Evolutionary conservation across 1,140 invertebrate species (phyloP), one percentile per base, ranked within the genome.

Genomic region (Drosophila tani): DNA sequence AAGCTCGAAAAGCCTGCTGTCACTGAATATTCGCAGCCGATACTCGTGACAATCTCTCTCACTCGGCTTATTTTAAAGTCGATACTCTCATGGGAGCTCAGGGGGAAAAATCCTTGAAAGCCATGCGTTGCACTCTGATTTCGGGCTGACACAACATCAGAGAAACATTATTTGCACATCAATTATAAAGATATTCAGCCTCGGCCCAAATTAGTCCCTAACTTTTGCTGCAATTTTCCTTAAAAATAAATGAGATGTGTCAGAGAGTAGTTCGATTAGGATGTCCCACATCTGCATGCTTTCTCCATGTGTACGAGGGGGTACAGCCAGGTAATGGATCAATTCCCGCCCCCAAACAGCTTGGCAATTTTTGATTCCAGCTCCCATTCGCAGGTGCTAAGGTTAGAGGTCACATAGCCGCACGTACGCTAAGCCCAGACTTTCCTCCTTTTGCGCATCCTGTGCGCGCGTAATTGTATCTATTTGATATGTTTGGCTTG

Each of bases 301-400:
- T 9, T 32, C 43, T 57, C 32, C 1, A 45, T 7, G 35, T 70
- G 38, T 12, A 64, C 5, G 0, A 14, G 4, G 5, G 14, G 58
- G 2, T 24, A 35, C 69, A 71, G 51, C 35, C 55, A 40, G 69
- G 56, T 77, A 77, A 77, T 77, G 74, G 55, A 77, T 77, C 64
- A 77, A 77, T 60, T 60, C 47, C 17, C 50, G 63, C 15, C 32
- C 17, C 21, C 29, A 45, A 32, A 24, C 19, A 73, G 38, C 68
- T 66, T 24, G 63, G 40, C 63, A 66, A 45, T 73, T 73, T 74
- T 74, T 59, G 68, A 73, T 73, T 73, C 53, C 53, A 51, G 50
- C 50, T 40, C 24, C 40, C 35, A 24, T 27, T 8, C 5, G 47
- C 60, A 47, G 67, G 45, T 41, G 45, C 53, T 41, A 73, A 71